Base-by-base conservation (phyloP, 2,888 invertebrate species). In the Erebia palarica region DNA sequence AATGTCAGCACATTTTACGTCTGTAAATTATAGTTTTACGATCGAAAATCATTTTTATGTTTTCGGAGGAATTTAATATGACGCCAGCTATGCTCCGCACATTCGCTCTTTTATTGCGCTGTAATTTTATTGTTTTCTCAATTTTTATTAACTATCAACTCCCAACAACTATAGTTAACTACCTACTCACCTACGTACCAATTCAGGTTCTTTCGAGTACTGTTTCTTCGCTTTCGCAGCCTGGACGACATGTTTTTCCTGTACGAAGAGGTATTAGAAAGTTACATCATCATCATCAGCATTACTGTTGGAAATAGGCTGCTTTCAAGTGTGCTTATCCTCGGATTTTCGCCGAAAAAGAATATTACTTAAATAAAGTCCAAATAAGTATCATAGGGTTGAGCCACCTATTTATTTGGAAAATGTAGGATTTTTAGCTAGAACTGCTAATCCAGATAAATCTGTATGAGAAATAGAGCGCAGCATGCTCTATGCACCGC, bases 11-110 rank as follows among this genome's bases (percentile, higher is more conserved):
- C 84, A 91, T 90, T 93, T 93, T 92, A 93, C 93, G 93, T 92
- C 91, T 93, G 93, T 93, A 93, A 93, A 93, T 92, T 93, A 93
- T 93, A 87, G 89, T 93, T 93, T 93, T 93, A 93, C 91, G 93
- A 93, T 91, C 92, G 89, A 92, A 92, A 93, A 93, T 93, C 90
- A 92, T 92, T 92, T 93, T 92, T 93, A 92, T 92, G 92, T 90
- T 92, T 92, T 92, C 88, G 88, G 85, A 88, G 86, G 92, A 93
- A 93, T 93, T 93, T 92, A 93, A 93, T 93, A 92, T 92, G 91
- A 89, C 90, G 88, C 90, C 87, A 42, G 91, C 91, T 86, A 91
- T 88, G 91, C 89, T 88, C 86, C 81, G 91, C 87, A 88, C 92
- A 91, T 92, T 92, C 90, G 86, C 83, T 88, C 84, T 90, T 93